Percentiles rank a stretch among this genome's conserved stretches.
These are phyloP conservation scores for Amyelois transitella DNA, from an alignment of 1,140 invertebrate genomes.

Conservation along the genomic window DNA sequence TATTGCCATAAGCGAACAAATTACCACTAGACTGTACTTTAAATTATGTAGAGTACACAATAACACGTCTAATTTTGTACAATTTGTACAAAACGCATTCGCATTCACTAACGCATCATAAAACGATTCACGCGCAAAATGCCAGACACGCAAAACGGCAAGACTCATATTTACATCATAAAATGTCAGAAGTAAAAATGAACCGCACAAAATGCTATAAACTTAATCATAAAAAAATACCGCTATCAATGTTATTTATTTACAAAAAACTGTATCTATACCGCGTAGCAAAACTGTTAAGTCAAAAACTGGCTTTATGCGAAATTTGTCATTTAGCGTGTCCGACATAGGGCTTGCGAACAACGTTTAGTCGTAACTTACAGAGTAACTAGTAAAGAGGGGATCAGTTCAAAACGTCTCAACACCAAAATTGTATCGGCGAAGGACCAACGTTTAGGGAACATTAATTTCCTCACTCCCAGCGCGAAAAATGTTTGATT, in stretches of 20 bases:
- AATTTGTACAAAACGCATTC: slow-evolving; percentile 63
- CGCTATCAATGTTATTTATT: neutral
- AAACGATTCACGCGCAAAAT: slow-evolving; percentile 27
- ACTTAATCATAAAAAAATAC: neutral
- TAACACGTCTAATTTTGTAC: slow-evolving; percentile 66
- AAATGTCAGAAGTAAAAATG: neutral
- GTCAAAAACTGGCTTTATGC: neutral
- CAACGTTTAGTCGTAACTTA: neutral
- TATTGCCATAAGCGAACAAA: slow-evolving; percentile 62
- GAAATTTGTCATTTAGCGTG: neutral
- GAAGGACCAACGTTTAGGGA: too few relatives aligned
- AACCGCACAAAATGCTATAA: neutral
- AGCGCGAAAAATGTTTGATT: too few relatives aligned
- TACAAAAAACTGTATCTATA: neutral
- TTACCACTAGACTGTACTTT: slow-evolving; percentile 64
- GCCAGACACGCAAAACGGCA: slow-evolving; percentile 1
- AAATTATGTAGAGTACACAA: slow-evolving; percentile 63
- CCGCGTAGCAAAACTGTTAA: neutral
- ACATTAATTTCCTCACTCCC: too few relatives aligned
- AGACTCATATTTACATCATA: slow-evolving; percentile 18
- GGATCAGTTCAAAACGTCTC: neutral
- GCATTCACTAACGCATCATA: slow-evolving; percentile 49
- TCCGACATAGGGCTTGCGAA: neutral
- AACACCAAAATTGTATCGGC: neutral
- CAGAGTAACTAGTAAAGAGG: neutral